Conservation (phyloP, 2,797 vertebrate species). For the Odontamblyopus rebecca region DNA sequence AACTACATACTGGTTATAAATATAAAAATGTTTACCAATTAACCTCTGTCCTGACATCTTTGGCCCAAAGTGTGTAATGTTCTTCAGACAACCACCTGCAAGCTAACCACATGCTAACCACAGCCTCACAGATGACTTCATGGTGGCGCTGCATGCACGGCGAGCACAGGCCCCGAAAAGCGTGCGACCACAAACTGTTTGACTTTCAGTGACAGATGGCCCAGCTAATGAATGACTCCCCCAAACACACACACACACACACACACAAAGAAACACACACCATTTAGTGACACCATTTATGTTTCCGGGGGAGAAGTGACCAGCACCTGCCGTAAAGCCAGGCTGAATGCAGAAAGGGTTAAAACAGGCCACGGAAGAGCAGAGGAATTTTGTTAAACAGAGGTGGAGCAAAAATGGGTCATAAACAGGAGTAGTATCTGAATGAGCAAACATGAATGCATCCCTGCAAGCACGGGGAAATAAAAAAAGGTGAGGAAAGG, state of each 20-base stretch:
- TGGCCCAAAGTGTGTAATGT: neutral
- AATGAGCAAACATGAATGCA: neutral
- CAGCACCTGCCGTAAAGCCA: constrained; percentile 17
- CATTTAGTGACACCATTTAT: constrained; percentile 37
- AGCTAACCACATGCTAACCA: constrained; percentile 27
- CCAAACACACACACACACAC: neutral
- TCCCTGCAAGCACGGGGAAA: neutral
- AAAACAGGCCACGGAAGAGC: constrained; percentile 17
- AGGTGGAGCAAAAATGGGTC: neutral
- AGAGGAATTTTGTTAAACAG: constrained; percentile 21
- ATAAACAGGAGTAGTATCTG: neutral
- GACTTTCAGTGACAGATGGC: constrained; percentile 44
- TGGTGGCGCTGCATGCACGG: constrained; percentile 10
- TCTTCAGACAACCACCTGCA: constrained; percentile 25
- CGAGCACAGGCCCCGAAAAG: constrained; percentile 12
- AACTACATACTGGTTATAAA: no score
- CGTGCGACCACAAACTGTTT: constrained; percentile 5
- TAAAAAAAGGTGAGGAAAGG: neutral
- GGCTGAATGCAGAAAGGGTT: constrained; percentile 29
- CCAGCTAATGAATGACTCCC: constrained; percentile 15
- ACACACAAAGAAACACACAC: neutral
- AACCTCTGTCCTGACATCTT: no score
- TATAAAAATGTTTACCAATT: no score
- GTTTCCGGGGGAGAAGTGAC: constrained; percentile 18
- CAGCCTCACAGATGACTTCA: constrained; percentile 39